These are phyloP conservation scores for Trogon melanurus DNA, from an alignment of 2,113 vertebrate species.

Conservation along the genomic window DNA sequence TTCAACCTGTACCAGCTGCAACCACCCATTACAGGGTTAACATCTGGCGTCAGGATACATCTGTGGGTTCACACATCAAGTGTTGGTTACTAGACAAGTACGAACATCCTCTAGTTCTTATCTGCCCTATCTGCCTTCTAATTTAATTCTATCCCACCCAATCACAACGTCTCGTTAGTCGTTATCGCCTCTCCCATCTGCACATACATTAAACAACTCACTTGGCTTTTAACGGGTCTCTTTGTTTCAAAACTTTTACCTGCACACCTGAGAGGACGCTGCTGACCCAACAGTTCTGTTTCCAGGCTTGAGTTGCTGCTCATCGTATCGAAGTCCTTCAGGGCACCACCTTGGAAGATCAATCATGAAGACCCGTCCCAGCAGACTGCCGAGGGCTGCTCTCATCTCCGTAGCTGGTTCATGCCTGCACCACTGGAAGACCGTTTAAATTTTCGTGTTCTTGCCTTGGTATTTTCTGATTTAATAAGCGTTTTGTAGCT, in stretches of 20 bases:
- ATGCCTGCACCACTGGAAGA: not conserved
- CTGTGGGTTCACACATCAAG: accelerated
- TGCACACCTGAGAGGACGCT: no score
- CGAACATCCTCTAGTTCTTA: not conserved
- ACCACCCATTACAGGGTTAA: not conserved
- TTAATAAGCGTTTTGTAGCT: not conserved
- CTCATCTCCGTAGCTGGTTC: not conserved
- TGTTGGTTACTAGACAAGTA: not conserved
- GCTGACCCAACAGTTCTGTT: not conserved
- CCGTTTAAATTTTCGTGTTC: not conserved
- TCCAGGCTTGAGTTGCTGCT: not conserved
- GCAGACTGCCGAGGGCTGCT: not conserved
- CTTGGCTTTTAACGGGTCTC: not conserved
- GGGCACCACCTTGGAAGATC: not conserved
- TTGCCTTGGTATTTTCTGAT: not conserved
- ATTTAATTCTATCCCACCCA: not conserved
- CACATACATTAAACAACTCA: accelerated
- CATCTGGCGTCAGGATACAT: not conserved
- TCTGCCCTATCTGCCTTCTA: not conserved
- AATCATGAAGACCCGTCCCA: not conserved
- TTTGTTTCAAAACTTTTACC: not conserved
- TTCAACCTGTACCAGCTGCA: not conserved
- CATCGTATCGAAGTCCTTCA: not conserved
- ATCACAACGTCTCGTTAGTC: not conserved
- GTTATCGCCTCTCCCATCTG: not conserved